Evolutionary conservation across 2,888 invertebrate genomes (phyloP).

Genomic region (Drosophila hamatofila): DNA sequence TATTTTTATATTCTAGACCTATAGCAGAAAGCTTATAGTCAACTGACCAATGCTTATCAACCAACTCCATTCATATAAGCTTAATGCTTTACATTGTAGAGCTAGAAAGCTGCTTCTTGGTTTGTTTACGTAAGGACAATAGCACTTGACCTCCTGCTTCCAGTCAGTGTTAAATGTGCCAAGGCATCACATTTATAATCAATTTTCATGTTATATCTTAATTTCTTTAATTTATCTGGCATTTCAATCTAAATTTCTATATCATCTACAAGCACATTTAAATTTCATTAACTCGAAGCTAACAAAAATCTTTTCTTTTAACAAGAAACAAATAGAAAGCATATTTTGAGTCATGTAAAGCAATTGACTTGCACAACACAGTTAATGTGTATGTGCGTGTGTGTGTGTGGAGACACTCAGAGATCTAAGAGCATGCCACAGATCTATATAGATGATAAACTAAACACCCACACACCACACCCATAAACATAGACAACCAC

Average conservation of each 20-base stretch:
- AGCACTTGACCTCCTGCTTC: no score
- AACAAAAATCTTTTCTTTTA: neutral
- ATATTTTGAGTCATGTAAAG: neutral
- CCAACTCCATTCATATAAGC: no score
- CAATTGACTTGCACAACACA: neutral
- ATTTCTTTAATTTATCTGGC: neutral
- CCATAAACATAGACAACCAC: slow-evolving; percentile 4
- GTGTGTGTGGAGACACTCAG: neutral
- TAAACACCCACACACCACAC: neutral
- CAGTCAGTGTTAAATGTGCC: no score
- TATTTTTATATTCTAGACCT: neutral
- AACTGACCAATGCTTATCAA: no score
- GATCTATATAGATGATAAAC: slow-evolving; percentile 8
- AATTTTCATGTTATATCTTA: neutral
- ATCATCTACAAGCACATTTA: neutral
- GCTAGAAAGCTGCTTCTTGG: no score
- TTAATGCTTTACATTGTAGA: no score
- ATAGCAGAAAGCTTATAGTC: neutral
- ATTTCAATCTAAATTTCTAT: neutral
- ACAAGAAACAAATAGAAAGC: neutral
- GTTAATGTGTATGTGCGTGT: neutral
- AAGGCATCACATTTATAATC: neutral
- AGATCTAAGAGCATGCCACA: slow-evolving; percentile 3
- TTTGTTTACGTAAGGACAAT: no score
- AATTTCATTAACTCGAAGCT: neutral